phyloP scores from a whole-genome alignment of 2,888 invertebrate species.

The Agelastica alni region DNA sequence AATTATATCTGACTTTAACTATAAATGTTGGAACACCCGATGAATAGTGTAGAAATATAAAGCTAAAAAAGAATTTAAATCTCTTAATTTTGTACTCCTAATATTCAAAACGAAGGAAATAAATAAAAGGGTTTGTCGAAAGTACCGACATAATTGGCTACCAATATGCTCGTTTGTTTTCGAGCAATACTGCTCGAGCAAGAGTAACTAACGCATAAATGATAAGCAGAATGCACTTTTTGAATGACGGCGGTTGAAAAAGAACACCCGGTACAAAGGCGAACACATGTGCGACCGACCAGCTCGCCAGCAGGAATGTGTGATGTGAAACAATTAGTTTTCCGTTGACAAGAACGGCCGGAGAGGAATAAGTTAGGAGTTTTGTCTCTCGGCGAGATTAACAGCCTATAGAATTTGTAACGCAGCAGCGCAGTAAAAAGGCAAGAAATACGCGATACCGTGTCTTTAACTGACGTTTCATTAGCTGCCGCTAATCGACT shows the following conservation, averaged over 20 bases:
- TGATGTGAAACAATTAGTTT: slow-evolving; percentile 24
- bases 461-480: slow-evolving; percentile 45
- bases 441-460: slow-evolving; percentile 32
- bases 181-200: too few relatives aligned
- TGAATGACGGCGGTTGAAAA: too few relatives aligned
- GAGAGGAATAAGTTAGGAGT: slow-evolving; percentile 18
- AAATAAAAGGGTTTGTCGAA: too few relatives aligned
- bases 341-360: slow-evolving; percentile 18
- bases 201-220: too few relatives aligned
- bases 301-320: slow-evolving; percentile 9
- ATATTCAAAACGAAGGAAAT: too few relatives aligned
- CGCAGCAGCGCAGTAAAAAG: slow-evolving; percentile 34
- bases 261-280: slow-evolving; percentile 8
- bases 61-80: too few relatives aligned
- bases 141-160: too few relatives aligned
- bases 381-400: slow-evolving; percentile 25
- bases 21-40: too few relatives aligned
- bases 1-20: too few relatives aligned
- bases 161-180: too few relatives aligned
- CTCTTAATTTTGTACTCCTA: too few relatives aligned
- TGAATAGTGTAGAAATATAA: too few relatives aligned
- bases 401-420: slow-evolving; percentile 33
- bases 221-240: not conserved
- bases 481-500: slow-evolving; percentile 50
- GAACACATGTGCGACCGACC: slow-evolving; percentile 5